A percentile compares a stretch with the other conserved stretches of the same genome.
phyloP scores from a whole-genome alignment of 2,888 invertebrate species.

The Philhelius pedissequus region DNA sequence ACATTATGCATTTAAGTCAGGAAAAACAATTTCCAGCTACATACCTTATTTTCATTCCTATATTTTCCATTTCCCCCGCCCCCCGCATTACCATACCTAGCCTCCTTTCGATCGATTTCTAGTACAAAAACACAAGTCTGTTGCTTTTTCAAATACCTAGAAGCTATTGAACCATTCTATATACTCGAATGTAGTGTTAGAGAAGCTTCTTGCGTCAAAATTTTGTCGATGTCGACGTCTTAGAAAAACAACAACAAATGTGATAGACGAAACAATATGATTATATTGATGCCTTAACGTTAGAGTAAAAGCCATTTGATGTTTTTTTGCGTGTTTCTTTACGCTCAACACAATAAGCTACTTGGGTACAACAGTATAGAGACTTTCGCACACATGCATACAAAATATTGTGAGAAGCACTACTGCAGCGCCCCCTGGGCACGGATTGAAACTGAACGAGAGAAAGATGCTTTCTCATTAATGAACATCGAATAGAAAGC shows the following conservation, averaged over 20 bases:
- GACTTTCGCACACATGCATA: background rate
- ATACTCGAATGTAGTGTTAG: too few species aligned
- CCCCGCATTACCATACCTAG: background rate
- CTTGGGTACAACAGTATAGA: background rate
- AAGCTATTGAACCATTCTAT: background rate
- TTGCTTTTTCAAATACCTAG: background rate
- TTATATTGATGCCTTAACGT: slow-evolving; percentile 9
- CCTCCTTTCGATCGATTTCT: slow-evolving; percentile 24
- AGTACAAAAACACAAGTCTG: slow-evolving; percentile 10
- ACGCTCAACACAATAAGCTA: slow-evolving; percentile 25
- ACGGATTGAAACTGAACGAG: background rate
- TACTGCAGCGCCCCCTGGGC: background rate
- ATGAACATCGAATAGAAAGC: slow-evolving; percentile 62
- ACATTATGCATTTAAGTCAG: slow-evolving; percentile 35
- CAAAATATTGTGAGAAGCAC: background rate
- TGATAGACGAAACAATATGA: background rate
- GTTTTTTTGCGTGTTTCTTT: background rate
- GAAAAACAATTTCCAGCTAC: background rate
- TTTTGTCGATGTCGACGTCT: slow-evolving; percentile 9
- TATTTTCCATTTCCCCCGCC: too few species aligned
- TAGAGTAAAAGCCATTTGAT: slow-evolving; percentile 30
- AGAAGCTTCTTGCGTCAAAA: background rate
- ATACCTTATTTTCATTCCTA: background rate
- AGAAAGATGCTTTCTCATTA: slow-evolving; percentile 57
- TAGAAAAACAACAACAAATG: slow-evolving; percentile 7